Percentiles rank a stretch among this genome's conserved stretches.
Evolutionary conservation across 2,888 invertebrate genomes (phyloP).

Genomic region (Beris morrisii): DNA sequence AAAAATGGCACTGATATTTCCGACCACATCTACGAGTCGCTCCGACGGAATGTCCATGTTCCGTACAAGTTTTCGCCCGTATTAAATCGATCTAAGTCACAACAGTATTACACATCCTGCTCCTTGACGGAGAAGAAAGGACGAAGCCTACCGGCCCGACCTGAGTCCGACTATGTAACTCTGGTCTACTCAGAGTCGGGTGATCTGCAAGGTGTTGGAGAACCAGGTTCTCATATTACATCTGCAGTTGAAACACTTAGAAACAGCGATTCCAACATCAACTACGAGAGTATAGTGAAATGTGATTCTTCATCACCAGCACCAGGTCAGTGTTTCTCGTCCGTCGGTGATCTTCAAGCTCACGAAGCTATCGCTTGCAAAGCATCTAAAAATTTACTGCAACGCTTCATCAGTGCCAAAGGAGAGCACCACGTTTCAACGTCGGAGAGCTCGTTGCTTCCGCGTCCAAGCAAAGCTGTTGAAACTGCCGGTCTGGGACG

Average conservation of each 20-base stretch:
- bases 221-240: not conserved
- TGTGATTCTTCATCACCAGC: slow-evolving; percentile 12
- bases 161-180: slow-evolving; percentile 56
- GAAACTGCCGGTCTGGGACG: slow-evolving; percentile 48
- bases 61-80: slow-evolving; percentile 56
- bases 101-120: slow-evolving; percentile 47
- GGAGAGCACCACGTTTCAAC: slow-evolving; percentile 46
- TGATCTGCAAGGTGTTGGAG: slow-evolving; percentile 47
- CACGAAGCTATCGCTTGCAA: slow-evolving; percentile 9
- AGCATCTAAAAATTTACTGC: slow-evolving; percentile 46
- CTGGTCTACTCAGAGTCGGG: slow-evolving; percentile 51
- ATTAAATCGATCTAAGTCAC: slow-evolving; percentile 51
- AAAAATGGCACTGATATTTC: slow-evolving; percentile 23
- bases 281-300: slow-evolving; percentile 42
- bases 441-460: slow-evolving; percentile 50
- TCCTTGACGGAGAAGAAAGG: slow-evolving; percentile 43
- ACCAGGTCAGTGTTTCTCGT: slow-evolving; percentile 19
- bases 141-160: slow-evolving; percentile 43
- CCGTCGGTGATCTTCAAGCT: slow-evolving; percentile 24
- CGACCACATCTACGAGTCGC: slow-evolving; percentile 54
- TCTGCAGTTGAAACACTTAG: slow-evolving; percentile 38
- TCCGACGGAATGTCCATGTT: slow-evolving; percentile 56
- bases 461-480: slow-evolving; percentile 48
- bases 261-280: slow-evolving; percentile 45
- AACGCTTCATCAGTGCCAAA: slow-evolving; percentile 46